These are phyloP conservation scores for Calephelis virginiensis DNA, from an alignment of 1,140 invertebrate species.

Conservation along the genomic window DNA sequence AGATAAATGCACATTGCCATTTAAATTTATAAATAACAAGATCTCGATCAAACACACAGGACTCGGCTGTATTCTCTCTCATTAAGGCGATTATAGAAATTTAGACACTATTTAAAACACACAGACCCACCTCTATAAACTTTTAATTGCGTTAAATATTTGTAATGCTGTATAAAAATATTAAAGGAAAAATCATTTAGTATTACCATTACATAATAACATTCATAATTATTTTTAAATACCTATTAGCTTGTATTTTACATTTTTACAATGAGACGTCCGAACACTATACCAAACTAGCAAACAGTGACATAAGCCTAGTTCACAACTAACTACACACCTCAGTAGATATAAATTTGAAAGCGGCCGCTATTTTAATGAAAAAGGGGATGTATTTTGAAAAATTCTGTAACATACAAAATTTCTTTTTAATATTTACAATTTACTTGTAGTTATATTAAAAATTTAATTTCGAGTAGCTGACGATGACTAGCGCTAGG, in stretches of 20 bases:
- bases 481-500: slow-evolving; percentile 51
- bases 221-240: slow-evolving; percentile 70
- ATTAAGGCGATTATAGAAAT: slow-evolving; percentile 75
- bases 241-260: slow-evolving; percentile 71
- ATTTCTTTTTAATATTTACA: slow-evolving; percentile 74
- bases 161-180: slow-evolving; percentile 78
- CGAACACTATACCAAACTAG: slow-evolving; percentile 68
- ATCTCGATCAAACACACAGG: slow-evolving; percentile 64
- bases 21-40: slow-evolving; percentile 39
- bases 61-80: slow-evolving; percentile 76
- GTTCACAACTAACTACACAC: slow-evolving; percentile 75
- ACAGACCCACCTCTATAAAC: slow-evolving; percentile 76
- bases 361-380: slow-evolving; percentile 70
- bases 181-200: slow-evolving; percentile 73
- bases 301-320: slow-evolving; percentile 73
- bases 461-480: slow-evolving; percentile 56
- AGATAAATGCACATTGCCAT: slow-evolving; percentile 25
- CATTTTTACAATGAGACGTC: slow-evolving; percentile 75
- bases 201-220: slow-evolving; percentile 68
- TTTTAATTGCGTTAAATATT: slow-evolving; percentile 77
- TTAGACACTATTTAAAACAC: slow-evolving; percentile 73
- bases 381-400: slow-evolving; percentile 70
- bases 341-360: slow-evolving; percentile 71
- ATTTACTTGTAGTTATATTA: slow-evolving; percentile 56
- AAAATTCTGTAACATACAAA: slow-evolving; percentile 74